These are phyloP conservation scores for Cydia amplana DNA, from an alignment of 1,140 invertebrate species.

Conservation along the genomic window DNA sequence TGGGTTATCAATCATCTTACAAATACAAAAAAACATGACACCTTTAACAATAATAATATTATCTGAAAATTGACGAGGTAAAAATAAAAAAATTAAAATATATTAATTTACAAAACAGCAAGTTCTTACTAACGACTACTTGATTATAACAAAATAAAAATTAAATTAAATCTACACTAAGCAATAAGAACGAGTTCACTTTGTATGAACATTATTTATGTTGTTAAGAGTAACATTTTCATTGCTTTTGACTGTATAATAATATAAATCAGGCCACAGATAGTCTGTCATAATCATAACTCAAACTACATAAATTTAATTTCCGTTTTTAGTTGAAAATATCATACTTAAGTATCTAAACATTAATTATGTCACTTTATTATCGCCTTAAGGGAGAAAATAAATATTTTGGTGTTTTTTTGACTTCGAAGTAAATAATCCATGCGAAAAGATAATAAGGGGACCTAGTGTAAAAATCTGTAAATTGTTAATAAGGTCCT, in stretches of 20 bases:
- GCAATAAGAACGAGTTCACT: constrained; percentile 21
- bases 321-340: background rate
- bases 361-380: too few relatives aligned
- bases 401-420: background rate
- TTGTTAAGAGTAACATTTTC: background rate
- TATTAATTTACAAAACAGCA: constrained; percentile 73
- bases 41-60: constrained; percentile 74
- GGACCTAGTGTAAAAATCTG: background rate
- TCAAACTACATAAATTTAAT: background rate
- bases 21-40: constrained; percentile 68
- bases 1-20: constrained; percentile 59
- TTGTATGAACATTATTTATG: constrained; percentile 41
- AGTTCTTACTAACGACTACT: constrained; percentile 61
- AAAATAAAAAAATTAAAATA: constrained; percentile 78
- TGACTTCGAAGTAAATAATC: background rate
- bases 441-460: background rate
- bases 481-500: constrained; percentile 58
- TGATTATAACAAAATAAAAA: constrained; percentile 39
- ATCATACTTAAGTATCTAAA: background rate
- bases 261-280: background rate
- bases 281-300: background rate
- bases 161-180: constrained; percentile 38
- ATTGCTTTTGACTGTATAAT: background rate
- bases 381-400: background rate
- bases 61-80: constrained; percentile 67